Evolutionary conservation across 2,888 invertebrate species (phyloP), one percentile per base, ranked within the genome.

Genomic region (Ametastegia equiseti): DNA sequence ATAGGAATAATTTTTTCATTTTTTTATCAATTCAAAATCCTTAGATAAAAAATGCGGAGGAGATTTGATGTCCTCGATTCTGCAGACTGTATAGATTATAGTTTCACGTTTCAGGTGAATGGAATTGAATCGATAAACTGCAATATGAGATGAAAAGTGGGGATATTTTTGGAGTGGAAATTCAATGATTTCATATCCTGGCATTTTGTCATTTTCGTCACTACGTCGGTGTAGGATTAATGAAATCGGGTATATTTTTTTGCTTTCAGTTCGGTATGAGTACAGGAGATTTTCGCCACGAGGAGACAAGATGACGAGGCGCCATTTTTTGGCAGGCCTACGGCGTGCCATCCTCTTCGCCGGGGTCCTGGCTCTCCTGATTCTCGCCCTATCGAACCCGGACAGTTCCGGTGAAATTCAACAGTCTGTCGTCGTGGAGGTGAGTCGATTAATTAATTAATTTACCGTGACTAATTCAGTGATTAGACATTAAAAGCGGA

Each of bases 241-340:
- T n/a, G n/a, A 30, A 63, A 33, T 1, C 33, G 7, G 19, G 0
- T 11, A 79, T 80, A 19, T 65, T 19, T 33, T 7, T 23, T 60
- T 27, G 3, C 81, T 86, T 85, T 1, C 89, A 91, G 91, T 91
- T 82, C 90, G 91, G 84, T 90, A 91, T 91, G 91, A 91, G 85
- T 90, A 90, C 86, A 88, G 89, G 86, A 88, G 89, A 84, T 90
- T 90, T 83, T 86, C 86, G 84, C 86, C 87, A 80, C 85, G 86
- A 82, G 85, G 88, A 84, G 91, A 91, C 84, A 91, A 91, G 91
- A 91, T 91, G 91, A 91, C 91, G 85, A 91, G 91, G 84, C 88
- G 91, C 81, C 89, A 90, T 83, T 87, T 91, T 85, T 88, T 91
- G 85, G 89, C 90, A 69, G 90, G 88, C 71, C 84, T 91, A 81